Evolutionary conservation across 2,888 invertebrate species (phyloP), one percentile per base, ranked within the genome.

Genomic region (Dynastes tityus): DNA sequence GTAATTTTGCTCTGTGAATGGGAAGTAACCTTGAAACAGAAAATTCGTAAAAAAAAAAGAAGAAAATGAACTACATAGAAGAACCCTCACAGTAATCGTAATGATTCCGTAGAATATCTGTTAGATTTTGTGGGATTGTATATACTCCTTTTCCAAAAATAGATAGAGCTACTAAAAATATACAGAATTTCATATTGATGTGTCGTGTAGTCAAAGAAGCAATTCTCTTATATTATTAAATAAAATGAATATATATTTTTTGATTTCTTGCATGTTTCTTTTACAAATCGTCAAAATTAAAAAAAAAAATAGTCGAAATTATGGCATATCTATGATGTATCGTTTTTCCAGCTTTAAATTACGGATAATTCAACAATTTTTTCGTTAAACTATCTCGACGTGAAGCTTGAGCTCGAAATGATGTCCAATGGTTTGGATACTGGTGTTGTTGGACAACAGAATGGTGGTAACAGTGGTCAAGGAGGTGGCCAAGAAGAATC

Each of bases 401-500:
- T 82, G 81, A 82, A 82, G 81, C 81, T 82, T 79, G 82, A 81
- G 79, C 76, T 79, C 77, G 80, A 81, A 80, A 94, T 93, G 94
- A 95, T 95, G 95, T 94, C 95, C 90, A 95, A 95, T 91, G 95
- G 95, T 89, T 92, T 93, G 90, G 95, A 95, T 90, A 92, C 94
- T 86, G 94, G 95, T 89, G 89, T 89, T 83, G 91, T 92, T 84
- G 95, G 95, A 89, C 95, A 96, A 90, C 96, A 96, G 89, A 96
- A 96, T 89, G 96, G 96, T 89, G 92, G 94, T 87, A 90, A 90
- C 81, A 90, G 89, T 83, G 89, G 90, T 81, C 88, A 87, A 82
- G 87, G 86, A 76, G 88, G 90, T 74, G 90, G 90, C 64, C 93
- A 95, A 87, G 96, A 96, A 90, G 97, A 98, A 91, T 97, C 96